A percentile compares a stretch with the other conserved stretches of the same genome.
Conservation (phyloP, 2,888 invertebrate genomes). For the Eupithecia subfuscata region DNA sequence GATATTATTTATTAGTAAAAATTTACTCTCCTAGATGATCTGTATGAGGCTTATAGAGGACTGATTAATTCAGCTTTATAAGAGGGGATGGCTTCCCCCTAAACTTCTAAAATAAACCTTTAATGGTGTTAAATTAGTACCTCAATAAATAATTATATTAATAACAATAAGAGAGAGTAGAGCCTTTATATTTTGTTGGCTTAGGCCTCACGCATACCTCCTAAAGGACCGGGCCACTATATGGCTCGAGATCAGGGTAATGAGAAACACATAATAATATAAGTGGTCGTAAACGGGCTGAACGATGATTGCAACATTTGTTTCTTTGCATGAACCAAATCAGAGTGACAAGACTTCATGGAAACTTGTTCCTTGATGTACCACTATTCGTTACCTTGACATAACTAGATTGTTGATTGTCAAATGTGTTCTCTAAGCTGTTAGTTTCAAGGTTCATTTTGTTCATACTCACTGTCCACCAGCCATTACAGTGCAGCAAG, state of each 20-base stretch:
- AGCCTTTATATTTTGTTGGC: neutral
- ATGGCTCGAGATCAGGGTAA: neutral
- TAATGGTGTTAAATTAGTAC: neutral
- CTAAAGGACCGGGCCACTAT: neutral
- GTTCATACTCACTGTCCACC: conserved; percentile 81
- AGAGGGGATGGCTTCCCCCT: neutral
- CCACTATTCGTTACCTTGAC: neutral
- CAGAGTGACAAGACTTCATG: neutral
- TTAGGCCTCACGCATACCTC: neutral
- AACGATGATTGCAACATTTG: neutral
- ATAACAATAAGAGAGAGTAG: neutral
- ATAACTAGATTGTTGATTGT: neutral
- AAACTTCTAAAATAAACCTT: neutral
- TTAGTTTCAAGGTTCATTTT: neutral
- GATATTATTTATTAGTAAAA: neutral
- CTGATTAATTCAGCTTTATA: no score
- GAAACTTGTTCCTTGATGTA: neutral
- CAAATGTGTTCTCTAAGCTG: neutral
- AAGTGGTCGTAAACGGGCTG: neutral
- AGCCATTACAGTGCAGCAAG: conserved; percentile 95
- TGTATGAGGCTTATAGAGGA: no score
- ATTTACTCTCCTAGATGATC: conserved; percentile 29
- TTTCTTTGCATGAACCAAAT: neutral
- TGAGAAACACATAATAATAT: neutral
- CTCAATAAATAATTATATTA: neutral